Conservation (phyloP, 2,888 invertebrate species). For the Yponomeuta cagnagella region DNA sequence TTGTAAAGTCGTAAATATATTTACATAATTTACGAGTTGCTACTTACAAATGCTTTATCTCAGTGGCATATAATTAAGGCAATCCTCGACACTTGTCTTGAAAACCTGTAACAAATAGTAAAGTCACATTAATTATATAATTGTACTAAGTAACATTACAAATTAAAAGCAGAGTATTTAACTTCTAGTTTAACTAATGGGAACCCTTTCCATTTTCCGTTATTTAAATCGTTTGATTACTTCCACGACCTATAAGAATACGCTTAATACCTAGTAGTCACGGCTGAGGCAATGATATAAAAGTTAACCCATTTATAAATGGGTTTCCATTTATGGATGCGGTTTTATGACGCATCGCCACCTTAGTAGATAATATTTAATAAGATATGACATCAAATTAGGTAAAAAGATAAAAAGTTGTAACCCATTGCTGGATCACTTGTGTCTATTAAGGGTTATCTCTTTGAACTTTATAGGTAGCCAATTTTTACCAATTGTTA, state of each 20-base stretch:
- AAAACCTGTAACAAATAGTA: constrained; percentile 57
- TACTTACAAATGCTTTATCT: constrained; percentile 38
- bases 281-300: not conserved
- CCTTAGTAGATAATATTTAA: not conserved
- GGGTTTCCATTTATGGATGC: not conserved
- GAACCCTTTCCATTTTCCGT: not conserved
- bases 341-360: not conserved
- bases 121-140: not conserved
- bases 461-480: no score
- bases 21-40: constrained; percentile 13
- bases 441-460: no score
- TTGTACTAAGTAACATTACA: not conserved
- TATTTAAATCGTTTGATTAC: not conserved
- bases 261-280: not conserved
- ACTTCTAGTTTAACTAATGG: not conserved
- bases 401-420: no score
- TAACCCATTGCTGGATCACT: no score
- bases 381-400: no score
- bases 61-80: constrained; percentile 62
- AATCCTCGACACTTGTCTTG: constrained; percentile 32
- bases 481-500: no score
- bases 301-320: not conserved
- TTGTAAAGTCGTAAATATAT: constrained; percentile 8
- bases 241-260: not conserved
- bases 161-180: not conserved